Evolutionary conservation across 2,888 invertebrate species (phyloP).

Genomic region (Acleris literana): DNA sequence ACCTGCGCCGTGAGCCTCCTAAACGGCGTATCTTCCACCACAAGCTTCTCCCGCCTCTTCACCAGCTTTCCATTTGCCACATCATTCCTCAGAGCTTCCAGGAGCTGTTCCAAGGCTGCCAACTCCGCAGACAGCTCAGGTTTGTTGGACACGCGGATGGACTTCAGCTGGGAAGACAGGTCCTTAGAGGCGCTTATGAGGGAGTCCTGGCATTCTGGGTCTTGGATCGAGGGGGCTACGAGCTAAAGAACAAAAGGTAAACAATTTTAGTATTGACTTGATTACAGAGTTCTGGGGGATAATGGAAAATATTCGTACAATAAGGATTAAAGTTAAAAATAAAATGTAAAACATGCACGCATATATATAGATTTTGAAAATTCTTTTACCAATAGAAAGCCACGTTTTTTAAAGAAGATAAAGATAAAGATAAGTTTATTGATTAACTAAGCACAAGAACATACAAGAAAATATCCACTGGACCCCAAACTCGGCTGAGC

Average conservation of each 20-base stretch:
- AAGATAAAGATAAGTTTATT: too few species aligned
- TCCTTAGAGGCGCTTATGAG: slow-evolving; percentile 53
- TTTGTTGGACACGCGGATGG: slow-evolving; percentile 51
- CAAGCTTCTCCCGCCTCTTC: slow-evolving; percentile 48
- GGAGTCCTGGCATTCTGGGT: slow-evolving; percentile 54
- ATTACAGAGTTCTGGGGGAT: too few species aligned
- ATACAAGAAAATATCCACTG: too few species aligned
- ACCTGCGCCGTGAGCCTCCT: slow-evolving; percentile 58
- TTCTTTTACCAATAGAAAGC: too few species aligned
- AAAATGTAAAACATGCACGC: too few species aligned
- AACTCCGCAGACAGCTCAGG: slow-evolving; percentile 47
- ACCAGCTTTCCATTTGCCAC: slow-evolving; percentile 52
- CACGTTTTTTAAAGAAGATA: too few species aligned
- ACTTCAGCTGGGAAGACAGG: slow-evolving; percentile 47
- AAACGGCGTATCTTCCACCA: slow-evolving; percentile 62
- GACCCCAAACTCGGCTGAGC: too few species aligned
- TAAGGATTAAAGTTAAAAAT: too few species aligned
- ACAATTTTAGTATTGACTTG: not conserved
- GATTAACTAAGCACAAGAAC: too few species aligned
- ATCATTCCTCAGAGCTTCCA: slow-evolving; percentile 52
- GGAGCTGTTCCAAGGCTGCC: slow-evolving; percentile 44
- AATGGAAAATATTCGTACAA: too few species aligned
- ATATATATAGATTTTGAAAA: too few species aligned
- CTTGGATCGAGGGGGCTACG: slow-evolving; percentile 61
- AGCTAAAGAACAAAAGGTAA: slow-evolving; percentile 46